Base-by-base conservation (phyloP, 2,113 vertebrate species). In the Mormyrus lacerda region DNA sequence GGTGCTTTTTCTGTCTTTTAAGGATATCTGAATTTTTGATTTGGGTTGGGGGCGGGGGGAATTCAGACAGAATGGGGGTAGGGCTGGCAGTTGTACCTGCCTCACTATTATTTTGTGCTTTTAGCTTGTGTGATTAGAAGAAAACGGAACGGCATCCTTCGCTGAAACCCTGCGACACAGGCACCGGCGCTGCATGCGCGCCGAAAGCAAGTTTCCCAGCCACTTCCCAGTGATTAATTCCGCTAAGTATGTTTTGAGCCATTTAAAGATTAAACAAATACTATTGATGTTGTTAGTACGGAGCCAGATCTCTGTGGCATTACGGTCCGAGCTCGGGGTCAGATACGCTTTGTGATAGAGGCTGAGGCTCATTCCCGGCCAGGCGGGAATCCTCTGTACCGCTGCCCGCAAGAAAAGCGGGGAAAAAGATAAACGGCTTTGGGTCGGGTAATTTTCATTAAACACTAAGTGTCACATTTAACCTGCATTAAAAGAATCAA, bases 401-500 rank as follows among this genome's bases (percentile, higher is more conserved):
- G 39, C 58, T 0, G 45, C 44, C 44, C 8, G 19, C 27, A 94
- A 84, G 82, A 47, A 84, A 84, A 45, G 82, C 15, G 44, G 96
- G 94, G 94, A 93, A 95, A 95, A 96, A 97, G 97, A 97, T 98
- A 96, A 97, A 97, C 95, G 94, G 96, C 96, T 96, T 95, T 95
- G 96, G 96, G 96, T 96, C 94, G 95, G 95, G 96, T 97, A 96
- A 97, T 97, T 96, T 97, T 97, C 97, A 97, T 97, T 97, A 97
- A 97, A 96, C 96, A 95, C 96, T 96, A 95, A 97, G 96, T 97
- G 97, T 97, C 97, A 97, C 97, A 97, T 97, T 97, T 97, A 97
- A 97, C 97, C 97, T 96, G 96, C 96, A 95, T 97, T 97, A 96
- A 95, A 90, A 95, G 96, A 97, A 97, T 97, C 97, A 97, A 98